A percentile compares a stretch with the other conserved stretches of the same genome.
phyloP scores from a whole-genome alignment of 2,888 invertebrate genomes.

The Callyntrura guangdongensis region DNA sequence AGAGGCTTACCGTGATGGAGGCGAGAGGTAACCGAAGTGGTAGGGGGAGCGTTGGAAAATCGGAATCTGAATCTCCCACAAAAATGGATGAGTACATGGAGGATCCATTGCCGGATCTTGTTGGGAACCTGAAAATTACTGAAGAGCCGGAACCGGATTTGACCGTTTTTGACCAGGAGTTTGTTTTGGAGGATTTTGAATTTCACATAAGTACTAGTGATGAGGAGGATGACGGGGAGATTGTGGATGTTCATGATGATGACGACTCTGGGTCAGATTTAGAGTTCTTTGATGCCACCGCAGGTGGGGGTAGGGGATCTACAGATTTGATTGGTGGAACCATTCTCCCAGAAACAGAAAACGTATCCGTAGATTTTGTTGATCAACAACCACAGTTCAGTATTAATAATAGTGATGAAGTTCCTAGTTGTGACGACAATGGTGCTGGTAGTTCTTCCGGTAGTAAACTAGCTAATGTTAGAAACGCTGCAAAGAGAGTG shows the following conservation, averaged over 20 bases:
- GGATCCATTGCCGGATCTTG: slow-evolving; percentile 84
- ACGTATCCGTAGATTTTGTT: slow-evolving; percentile 84
- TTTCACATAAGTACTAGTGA: slow-evolving; percentile 83
- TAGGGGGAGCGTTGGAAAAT: slow-evolving; percentile 47
- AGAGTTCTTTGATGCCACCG: slow-evolving; percentile 84
- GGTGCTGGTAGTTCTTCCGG: slow-evolving; percentile 50
- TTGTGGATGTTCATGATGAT: slow-evolving; percentile 58
- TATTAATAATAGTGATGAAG: slow-evolving; percentile 81
- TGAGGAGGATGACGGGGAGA: slow-evolving; percentile 78
- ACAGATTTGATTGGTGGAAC: slow-evolving; percentile 65
- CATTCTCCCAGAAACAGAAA: slow-evolving; percentile 82
- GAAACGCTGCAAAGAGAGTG: slow-evolving; percentile 82
- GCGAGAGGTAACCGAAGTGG: slow-evolving; percentile 58
- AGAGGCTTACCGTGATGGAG: slow-evolving; percentile 1
- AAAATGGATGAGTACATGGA: slow-evolving; percentile 84
- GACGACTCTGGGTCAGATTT: slow-evolving; percentile 82
- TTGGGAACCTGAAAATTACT: slow-evolving; percentile 82
- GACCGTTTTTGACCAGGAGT: slow-evolving; percentile 83
- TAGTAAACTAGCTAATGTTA: slow-evolving; percentile 80
- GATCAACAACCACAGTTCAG: slow-evolving; percentile 76
- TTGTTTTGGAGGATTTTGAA: slow-evolving; percentile 84
- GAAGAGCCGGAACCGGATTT: slow-evolving; percentile 84
- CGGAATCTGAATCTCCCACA: slow-evolving; percentile 63
- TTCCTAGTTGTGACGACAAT: slow-evolving; percentile 58
- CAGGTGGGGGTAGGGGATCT: slow-evolving; percentile 64